Percentiles rank a stretch among this genome's conserved stretches.
phyloP scores from a whole-genome alignment of 2,888 invertebrate genomes.

The Eupsilia transversa region DNA sequence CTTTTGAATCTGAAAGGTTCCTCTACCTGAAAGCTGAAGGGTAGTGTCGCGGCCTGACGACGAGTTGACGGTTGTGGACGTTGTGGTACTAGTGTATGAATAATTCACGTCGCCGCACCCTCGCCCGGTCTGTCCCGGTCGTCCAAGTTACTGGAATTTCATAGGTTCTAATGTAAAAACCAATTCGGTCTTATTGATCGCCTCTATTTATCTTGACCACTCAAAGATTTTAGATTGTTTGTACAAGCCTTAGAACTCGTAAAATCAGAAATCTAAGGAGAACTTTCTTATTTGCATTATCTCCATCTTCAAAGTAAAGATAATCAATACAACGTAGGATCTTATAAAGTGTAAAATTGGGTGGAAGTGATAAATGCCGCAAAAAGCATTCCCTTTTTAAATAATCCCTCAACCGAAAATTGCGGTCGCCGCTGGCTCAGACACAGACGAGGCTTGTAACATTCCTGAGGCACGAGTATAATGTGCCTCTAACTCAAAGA shows the following conservation, averaged over 20 bases:
- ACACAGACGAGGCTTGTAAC: constrained; percentile 67
- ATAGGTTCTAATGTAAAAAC: constrained; percentile 25
- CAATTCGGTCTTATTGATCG: constrained; percentile 29
- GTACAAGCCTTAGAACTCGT: not conserved
- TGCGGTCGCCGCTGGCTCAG: constrained; percentile 60
- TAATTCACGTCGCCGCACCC: constrained; percentile 82
- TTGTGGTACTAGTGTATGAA: constrained; percentile 81
- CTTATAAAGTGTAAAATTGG: constrained; percentile 37
- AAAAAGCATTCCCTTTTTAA: constrained; percentile 60
- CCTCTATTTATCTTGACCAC: not conserved
- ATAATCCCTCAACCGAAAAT: constrained; percentile 67
- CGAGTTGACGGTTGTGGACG: constrained; percentile 78
- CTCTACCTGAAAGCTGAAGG: constrained; percentile 55
- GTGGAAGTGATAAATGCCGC: constrained; percentile 42
- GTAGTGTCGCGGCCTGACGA: constrained; percentile 75
- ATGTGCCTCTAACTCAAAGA: constrained; percentile 73
- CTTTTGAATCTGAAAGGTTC: constrained; percentile 36
- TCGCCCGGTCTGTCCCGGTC: constrained; percentile 72
- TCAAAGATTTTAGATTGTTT: not conserved
- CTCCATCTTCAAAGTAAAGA: constrained; percentile 10
- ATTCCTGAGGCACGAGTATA: constrained; percentile 67
- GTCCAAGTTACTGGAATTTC: constrained; percentile 19
- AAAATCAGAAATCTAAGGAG: not conserved
- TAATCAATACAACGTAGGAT: constrained; percentile 27
- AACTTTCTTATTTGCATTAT: constrained; percentile 13